Percentiles rank a stretch among this genome's conserved stretches.
phyloP scores from a whole-genome alignment of 2,888 invertebrate genomes.

The Raillietiella orientalis region DNA sequence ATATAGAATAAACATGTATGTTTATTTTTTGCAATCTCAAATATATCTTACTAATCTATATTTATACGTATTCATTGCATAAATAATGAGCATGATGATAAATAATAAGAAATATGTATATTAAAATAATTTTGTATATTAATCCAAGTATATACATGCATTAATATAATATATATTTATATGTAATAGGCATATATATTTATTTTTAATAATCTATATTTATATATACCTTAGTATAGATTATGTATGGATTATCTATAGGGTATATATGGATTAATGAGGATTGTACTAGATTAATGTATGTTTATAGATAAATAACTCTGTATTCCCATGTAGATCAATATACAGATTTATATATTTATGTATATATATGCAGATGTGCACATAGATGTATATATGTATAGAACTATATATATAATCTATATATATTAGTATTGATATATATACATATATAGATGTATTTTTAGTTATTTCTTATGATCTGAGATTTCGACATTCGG shows the following conservation, averaged over 20 bases:
- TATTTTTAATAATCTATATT: too few relatives aligned
- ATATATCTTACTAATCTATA: too few relatives aligned
- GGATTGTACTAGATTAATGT: constrained; percentile 2
- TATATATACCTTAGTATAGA: not conserved
- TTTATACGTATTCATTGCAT: too few relatives aligned
- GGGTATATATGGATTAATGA: constrained; percentile 1
- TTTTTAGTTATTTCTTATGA: constrained; percentile 3
- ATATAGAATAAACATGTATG: too few relatives aligned
- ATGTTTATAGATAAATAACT: constrained; percentile 3
- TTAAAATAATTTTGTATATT: too few relatives aligned
- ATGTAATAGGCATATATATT: too few relatives aligned
- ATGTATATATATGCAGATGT: constrained; percentile 2
- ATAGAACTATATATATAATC: not conserved
- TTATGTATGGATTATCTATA: constrained; percentile 2
- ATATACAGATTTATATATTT: constrained; percentile 1
- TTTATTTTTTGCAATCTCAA: too few relatives aligned
- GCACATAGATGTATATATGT: constrained; percentile 1
- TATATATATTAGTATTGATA: not conserved
- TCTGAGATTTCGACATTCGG: too few relatives aligned
- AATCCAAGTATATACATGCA: too few relatives aligned
- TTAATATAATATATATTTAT: too few relatives aligned
- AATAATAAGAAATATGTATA: too few relatives aligned
- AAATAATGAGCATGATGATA: too few relatives aligned
- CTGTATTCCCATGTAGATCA: not conserved
- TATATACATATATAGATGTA: not conserved